Percentiles rank a stretch among this genome's conserved stretches.
phyloP scores from a whole-genome alignment of 2,113 vertebrate genomes.

The Xerus inauris region DNA sequence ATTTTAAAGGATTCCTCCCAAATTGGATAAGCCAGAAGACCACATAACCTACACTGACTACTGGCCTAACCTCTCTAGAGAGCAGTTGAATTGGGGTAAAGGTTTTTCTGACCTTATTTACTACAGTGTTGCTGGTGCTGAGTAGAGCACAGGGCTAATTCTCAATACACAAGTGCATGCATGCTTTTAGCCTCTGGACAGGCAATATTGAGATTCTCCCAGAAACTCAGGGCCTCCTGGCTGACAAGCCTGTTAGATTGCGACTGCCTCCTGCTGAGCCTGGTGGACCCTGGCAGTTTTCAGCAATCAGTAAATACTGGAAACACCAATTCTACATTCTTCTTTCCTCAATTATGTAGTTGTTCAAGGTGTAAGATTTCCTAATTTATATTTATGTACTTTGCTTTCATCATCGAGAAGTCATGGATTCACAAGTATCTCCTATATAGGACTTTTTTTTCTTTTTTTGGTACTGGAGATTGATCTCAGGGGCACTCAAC shows the following conservation, averaged over 20 bases:
- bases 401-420: not conserved
- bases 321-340: not conserved
- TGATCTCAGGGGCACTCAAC: no score
- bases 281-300: not conserved
- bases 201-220: not conserved
- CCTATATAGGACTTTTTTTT: not conserved
- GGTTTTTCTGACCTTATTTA: not conserved
- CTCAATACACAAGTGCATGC: not conserved
- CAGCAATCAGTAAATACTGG: no score
- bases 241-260: not conserved
- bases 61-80: not conserved
- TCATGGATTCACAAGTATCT: not conserved
- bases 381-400: not conserved
- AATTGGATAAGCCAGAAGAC: not conserved
- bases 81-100: not conserved
- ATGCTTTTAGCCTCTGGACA: not conserved
- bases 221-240: not conserved
- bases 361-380: slow-evolving; percentile 8
- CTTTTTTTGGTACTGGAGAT: no score
- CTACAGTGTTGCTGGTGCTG: not conserved
- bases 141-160: not conserved
- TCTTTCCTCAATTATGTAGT: not conserved
- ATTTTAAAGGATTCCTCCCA: not conserved
- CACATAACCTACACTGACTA: not conserved
- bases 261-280: accelerated